Evolutionary conservation across 2,113 vertebrate genomes (phyloP).

Genomic region (Etheostoma spectabile): DNA sequence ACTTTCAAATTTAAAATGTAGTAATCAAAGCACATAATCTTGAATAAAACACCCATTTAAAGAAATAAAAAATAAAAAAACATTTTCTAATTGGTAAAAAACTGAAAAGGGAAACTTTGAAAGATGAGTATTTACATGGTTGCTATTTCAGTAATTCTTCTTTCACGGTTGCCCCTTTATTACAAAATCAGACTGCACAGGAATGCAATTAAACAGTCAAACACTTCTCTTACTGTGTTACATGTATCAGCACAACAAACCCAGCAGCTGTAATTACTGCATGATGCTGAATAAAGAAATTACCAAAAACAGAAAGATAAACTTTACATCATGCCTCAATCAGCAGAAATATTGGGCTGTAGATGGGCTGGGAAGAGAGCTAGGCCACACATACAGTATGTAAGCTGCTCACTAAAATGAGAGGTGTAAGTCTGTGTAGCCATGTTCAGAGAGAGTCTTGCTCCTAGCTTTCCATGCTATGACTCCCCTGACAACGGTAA

Average conservation of each 20-base stretch:
- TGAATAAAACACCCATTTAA: conserved; percentile 1
- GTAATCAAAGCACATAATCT: conserved; percentile 13
- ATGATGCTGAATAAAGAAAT: neutral
- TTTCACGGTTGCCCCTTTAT: neutral
- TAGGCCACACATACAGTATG: neutral
- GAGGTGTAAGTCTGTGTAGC: conserved; percentile 50
- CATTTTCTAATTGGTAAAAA: neutral
- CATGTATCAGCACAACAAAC: neutral
- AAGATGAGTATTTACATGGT: neutral
- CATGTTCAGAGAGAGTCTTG: conserved; percentile 53
- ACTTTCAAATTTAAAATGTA: neutral
- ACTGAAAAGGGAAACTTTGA: neutral
- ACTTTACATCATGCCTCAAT: neutral
- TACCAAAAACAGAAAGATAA: neutral
- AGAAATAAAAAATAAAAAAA: neutral
- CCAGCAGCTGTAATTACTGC: neutral
- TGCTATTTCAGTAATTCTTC: neutral
- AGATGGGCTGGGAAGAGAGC: neutral
- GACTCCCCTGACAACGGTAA: conserved; percentile 73
- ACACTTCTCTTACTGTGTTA: neutral
- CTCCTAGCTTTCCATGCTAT: conserved; percentile 48
- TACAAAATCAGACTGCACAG: neutral
- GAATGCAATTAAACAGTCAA: conserved; percentile 29
- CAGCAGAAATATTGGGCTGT: neutral
- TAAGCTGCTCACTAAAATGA: conserved; percentile 27